These are phyloP conservation scores for Bucco capensis DNA, from an alignment of 2,113 vertebrate species.

Conservation along the genomic window DNA sequence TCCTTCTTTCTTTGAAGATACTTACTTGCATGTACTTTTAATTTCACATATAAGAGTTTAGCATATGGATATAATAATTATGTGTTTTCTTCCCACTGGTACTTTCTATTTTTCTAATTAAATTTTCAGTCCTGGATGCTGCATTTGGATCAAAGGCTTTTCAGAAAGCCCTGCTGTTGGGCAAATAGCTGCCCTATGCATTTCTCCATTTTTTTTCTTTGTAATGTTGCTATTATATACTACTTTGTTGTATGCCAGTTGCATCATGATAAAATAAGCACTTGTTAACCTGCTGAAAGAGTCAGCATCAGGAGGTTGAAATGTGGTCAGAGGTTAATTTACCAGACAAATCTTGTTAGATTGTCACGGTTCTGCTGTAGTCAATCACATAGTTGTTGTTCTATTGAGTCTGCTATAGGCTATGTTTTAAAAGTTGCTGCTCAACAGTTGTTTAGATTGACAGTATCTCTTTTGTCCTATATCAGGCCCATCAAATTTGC, in stretches of 20 bases:
- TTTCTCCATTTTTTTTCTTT: neutral
- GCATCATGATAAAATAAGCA: neutral
- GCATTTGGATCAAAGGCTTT: neutral
- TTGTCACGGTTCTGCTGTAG: conserved; percentile 26
- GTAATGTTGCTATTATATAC: neutral
- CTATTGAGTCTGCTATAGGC: neutral
- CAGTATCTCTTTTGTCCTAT: neutral
- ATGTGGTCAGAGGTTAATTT: conserved; percentile 18
- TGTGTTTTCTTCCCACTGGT: neutral
- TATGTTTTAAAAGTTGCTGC: neutral
- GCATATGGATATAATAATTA: neutral
- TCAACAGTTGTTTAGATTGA: neutral
- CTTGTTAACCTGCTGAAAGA: neutral
- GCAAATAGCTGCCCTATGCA: neutral
- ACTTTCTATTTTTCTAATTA: neutral
- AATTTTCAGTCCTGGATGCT: neutral
- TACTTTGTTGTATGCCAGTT: neutral
- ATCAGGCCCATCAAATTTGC: neutral
- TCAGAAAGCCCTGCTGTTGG: neutral
- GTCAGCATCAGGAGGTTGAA: neutral
- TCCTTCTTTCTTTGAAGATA: neutral
- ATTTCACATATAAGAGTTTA: neutral
- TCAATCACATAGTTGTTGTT: neutral
- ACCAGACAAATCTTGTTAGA: conserved; percentile 5
- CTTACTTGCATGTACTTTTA: neutral